Conservation (phyloP, 1,140 invertebrate species). For the Drosophila nigrodunni region DNA sequence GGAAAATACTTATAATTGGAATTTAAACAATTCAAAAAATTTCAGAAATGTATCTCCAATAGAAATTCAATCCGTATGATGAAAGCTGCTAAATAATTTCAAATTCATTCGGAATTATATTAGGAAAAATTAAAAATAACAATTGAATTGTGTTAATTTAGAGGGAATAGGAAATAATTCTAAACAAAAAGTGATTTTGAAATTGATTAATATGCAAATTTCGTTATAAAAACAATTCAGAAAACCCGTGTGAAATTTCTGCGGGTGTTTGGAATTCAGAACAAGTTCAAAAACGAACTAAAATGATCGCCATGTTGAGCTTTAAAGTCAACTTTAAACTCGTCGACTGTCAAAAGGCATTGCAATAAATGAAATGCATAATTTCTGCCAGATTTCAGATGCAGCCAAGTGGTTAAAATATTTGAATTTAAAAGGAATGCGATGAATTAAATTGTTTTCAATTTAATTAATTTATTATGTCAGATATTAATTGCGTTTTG, state of each 20-base stretch:
- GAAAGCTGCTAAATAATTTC: too few species aligned
- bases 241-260: constrained; percentile 3
- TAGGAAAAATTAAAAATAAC: too few species aligned
- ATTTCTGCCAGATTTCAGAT: constrained; percentile 4
- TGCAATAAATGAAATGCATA: constrained; percentile 26
- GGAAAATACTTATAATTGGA: too few species aligned
- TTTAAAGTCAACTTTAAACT: constrained; percentile 1
- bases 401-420: constrained; percentile 31
- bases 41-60: too few species aligned
- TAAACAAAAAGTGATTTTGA: too few species aligned
- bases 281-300: neutral
- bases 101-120: too few species aligned
- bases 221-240: neutral
- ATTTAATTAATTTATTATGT: constrained; percentile 22
- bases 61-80: too few species aligned
- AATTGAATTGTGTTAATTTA: too few species aligned
- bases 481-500: constrained; percentile 16
- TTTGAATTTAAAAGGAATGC: constrained; percentile 10
- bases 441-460: constrained; percentile 5
- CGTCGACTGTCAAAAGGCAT: constrained; percentile 28
- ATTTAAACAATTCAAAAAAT: too few species aligned
- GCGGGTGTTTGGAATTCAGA: constrained; percentile 1
- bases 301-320: constrained; percentile 18
- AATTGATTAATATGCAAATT: too few species aligned
- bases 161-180: too few species aligned